Evolutionary conservation across 2,888 invertebrate species (phyloP), one percentile per base, ranked within the genome.

Genomic region (Agapostemon virescens): DNA sequence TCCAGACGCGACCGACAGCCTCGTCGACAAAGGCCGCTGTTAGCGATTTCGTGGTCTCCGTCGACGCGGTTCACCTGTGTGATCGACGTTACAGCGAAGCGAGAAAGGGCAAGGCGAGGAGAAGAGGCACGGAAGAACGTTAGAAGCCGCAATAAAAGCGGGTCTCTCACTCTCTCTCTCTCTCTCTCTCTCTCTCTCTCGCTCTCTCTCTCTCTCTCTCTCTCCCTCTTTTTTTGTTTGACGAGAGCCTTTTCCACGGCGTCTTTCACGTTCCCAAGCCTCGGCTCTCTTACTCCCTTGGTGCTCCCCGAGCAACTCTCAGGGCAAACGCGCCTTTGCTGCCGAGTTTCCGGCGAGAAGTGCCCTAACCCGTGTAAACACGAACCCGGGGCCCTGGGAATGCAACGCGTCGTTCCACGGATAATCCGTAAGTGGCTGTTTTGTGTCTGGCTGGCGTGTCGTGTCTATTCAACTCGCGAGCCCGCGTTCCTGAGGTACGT

Each of bases 291-390:
- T 0, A 13, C 55, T 38, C 33, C 17, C 40, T 36, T 1, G 69
- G 30, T 30, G 49, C n/a, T n/a, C n/a, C 49, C n/a, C 49, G 49
- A 11, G 11, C 49, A 2, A n/a, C 49, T 49, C 49, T 49, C 81
- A 75, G 74, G 72, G 79, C 71, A 81, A 63, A 82, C 73, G 38
- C 77, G 40, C 76, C 61, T 55, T 63, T 69, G 84, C 74, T 78
- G 83, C 77, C 83, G 80, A 81, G 85, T 86, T 88, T 88, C 87
- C 86, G 86, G 88, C 84, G 84, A 81, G 86, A 88, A 86, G 83
- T 58, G 74, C 83, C 84, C 82, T 67, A 77, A 79, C 83, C 72
- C 85, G 87, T 86, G 88, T 83, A 88, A 88, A 88, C 87, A 87
- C 79, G 86, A 82, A 74, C 74, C 30, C 81, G 61, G 74, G 80